phyloP scores from a whole-genome alignment of 2,888 invertebrate genomes.

The Acanthopleura granulata region DNA sequence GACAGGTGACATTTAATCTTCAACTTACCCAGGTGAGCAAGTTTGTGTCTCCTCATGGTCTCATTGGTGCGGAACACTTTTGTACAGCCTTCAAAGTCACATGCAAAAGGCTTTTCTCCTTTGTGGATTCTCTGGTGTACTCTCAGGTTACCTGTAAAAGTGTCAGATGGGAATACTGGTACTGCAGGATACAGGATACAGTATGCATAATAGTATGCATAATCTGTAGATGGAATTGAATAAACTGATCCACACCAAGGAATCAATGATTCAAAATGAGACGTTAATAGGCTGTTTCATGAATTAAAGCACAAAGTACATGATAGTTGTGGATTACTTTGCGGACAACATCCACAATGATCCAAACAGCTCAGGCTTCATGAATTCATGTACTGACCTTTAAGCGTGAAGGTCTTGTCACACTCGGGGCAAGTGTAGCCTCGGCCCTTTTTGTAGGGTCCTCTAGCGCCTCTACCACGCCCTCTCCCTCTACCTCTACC shows the following conservation, averaged over 20 bases:
- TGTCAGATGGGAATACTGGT: too few relatives aligned
- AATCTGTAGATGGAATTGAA: too few relatives aligned
- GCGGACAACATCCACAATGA: too few relatives aligned
- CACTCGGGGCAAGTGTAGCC: constrained; percentile 43
- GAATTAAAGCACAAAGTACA: too few relatives aligned
- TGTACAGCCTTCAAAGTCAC: constrained; percentile 52
- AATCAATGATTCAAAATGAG: too few relatives aligned
- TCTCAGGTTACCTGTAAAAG: constrained; percentile 55
- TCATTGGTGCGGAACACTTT: constrained; percentile 60
- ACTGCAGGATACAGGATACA: too few relatives aligned
- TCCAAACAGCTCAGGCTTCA: too few relatives aligned
- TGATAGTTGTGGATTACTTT: too few relatives aligned
- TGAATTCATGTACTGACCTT: constrained; percentile 37
- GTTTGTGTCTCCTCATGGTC: constrained; percentile 53
- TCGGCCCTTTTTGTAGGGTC: constrained; percentile 30
- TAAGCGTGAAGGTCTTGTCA: constrained; percentile 46
- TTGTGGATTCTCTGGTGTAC: constrained; percentile 57
- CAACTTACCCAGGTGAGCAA: constrained; percentile 54
- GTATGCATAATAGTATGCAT: too few relatives aligned
- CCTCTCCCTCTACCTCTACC: neutral
- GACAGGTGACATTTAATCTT: neutral
- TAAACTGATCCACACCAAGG: too few relatives aligned
- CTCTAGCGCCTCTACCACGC: neutral
- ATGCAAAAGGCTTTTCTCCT: constrained; percentile 53
- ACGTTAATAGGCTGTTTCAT: too few relatives aligned